Evolutionary conservation across 2,113 vertebrate genomes (phyloP).

Genomic region (Callipepla squamata): DNA sequence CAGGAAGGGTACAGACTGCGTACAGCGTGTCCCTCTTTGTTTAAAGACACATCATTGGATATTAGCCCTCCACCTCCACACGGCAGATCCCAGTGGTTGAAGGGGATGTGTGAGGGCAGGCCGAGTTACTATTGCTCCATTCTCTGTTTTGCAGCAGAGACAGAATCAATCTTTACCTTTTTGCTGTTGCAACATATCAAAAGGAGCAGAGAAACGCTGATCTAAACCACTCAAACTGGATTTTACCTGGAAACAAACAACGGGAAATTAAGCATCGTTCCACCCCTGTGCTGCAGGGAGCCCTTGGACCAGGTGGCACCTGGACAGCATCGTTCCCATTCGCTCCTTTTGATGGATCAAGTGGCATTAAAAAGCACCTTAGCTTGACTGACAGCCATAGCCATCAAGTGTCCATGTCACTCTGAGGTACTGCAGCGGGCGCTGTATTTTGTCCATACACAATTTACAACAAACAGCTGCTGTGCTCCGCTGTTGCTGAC

Average conservation of each 20-base stretch:
- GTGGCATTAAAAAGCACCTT: background rate
- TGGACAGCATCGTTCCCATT: background rate
- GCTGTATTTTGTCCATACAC: accelerated
- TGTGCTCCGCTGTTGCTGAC: background rate
- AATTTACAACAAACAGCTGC: background rate
- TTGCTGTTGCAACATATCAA: background rate
- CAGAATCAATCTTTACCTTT: background rate
- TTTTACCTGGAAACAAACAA: background rate
- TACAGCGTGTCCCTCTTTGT: background rate
- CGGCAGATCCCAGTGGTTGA: background rate
- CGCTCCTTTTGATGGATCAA: background rate
- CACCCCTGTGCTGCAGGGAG: background rate
- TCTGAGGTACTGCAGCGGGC: background rate
- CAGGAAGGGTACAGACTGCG: background rate
- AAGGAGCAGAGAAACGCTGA: background rate
- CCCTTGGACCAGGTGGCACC: background rate
- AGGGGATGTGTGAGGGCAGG: background rate
- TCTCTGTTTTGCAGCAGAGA: background rate
- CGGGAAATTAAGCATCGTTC: background rate
- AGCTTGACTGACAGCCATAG: background rate
- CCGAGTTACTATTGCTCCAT: background rate
- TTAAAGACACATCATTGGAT: background rate
- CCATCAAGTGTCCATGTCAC: background rate
- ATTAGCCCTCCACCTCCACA: background rate
- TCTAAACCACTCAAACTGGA: background rate